Conservation (phyloP, 2,113 vertebrate genomes). For the Felis catus region DNA sequence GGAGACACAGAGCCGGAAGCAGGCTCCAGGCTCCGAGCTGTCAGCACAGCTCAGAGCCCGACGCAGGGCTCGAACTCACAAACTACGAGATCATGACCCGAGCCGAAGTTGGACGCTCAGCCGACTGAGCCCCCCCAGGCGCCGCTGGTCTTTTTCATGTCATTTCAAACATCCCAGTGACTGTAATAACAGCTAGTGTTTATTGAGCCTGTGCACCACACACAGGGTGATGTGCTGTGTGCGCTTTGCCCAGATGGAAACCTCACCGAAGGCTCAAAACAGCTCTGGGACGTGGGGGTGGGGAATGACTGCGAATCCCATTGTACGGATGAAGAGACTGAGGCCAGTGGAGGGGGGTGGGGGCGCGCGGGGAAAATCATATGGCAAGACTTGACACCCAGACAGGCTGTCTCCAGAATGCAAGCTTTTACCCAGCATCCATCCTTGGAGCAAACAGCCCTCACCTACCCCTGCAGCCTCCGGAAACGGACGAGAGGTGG, state of each 20-base stretch:
- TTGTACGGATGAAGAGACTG: background rate
- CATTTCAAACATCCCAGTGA: background rate
- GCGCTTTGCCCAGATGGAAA: background rate
- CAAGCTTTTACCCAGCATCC: background rate
- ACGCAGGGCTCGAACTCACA: too few relatives aligned
- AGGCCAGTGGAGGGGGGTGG: fast-evolving
- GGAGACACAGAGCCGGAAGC: too few relatives aligned
- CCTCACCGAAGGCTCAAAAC: background rate
- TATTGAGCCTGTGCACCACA: fast-evolving
- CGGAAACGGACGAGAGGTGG: background rate
- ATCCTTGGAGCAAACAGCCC: background rate
- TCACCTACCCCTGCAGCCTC: background rate
- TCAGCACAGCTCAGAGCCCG: too few relatives aligned
- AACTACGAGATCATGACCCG: too few relatives aligned
- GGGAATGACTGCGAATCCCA: background rate
- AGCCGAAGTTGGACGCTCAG: too few relatives aligned
- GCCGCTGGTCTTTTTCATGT: background rate
- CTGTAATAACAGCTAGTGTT: background rate
- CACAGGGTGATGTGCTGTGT: fast-evolving
- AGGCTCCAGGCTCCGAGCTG: too few relatives aligned
- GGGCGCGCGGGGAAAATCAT: background rate
- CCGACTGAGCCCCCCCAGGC: too few relatives aligned
- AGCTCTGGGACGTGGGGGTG: background rate
- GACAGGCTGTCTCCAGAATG: background rate
- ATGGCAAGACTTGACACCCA: background rate